A percentile compares a stretch with the other conserved stretches of the same genome.
phyloP scores from a whole-genome alignment of 2,888 invertebrate genomes.

The Phasia obesa region DNA sequence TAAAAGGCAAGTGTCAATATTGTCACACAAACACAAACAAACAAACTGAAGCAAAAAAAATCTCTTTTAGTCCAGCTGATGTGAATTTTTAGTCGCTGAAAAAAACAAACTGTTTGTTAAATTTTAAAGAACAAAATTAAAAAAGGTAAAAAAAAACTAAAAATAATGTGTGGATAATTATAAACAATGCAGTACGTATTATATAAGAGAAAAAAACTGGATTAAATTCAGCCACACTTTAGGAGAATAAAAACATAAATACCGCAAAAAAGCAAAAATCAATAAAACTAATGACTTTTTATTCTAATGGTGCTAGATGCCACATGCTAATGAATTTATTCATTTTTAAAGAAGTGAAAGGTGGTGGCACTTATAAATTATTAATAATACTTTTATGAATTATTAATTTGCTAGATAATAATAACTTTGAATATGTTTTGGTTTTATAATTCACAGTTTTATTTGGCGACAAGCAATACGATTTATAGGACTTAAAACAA shows the following conservation, averaged over 20 bases:
- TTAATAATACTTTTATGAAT: not conserved
- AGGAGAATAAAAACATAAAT: slow-evolving; percentile 28
- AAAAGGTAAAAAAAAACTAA: slow-evolving; percentile 9
- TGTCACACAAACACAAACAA: slow-evolving; percentile 2
- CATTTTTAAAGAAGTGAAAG: not conserved
- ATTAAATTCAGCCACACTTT: not conserved
- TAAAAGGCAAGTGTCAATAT: slow-evolving; percentile 3
- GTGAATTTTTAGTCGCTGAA: not conserved
- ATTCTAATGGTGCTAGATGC: not conserved
- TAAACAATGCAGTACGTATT: not conserved
- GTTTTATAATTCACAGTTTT: not conserved
- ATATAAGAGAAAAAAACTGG: not conserved
- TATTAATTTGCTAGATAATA: not conserved
- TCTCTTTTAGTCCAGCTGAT: slow-evolving; percentile 37
- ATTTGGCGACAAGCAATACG: not conserved
- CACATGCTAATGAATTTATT: slow-evolving; percentile 6
- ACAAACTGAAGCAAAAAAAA: not conserved
- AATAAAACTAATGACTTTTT: slow-evolving; percentile 26
- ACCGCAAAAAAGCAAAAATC: slow-evolving; percentile 47
- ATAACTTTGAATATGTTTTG: not conserved
- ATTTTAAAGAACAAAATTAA: slow-evolving; percentile 5
- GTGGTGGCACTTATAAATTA: not conserved
- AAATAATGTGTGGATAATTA: not conserved
- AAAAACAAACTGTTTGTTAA: not conserved
- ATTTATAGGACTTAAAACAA: slow-evolving; percentile 9